These are phyloP conservation scores for Callimorpha dominula DNA, from an alignment of 2,888 invertebrate genomes.

Conservation along the genomic window DNA sequence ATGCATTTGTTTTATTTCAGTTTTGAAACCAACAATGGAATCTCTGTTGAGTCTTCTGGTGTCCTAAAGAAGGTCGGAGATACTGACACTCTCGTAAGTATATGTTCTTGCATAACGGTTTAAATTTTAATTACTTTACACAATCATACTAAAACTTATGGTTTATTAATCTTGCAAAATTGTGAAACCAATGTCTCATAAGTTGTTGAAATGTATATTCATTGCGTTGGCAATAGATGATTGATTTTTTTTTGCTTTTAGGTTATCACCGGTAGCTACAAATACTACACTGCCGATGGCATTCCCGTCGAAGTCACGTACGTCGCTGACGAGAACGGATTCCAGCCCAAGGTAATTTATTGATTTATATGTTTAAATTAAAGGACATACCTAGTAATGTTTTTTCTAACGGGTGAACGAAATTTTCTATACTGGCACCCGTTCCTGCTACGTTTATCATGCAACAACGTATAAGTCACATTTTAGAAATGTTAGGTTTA, in stretches of 20 bases:
- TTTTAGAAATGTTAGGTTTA: neutral
- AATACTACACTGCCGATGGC: constrained; percentile 86
- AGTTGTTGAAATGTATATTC: neutral
- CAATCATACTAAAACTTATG: neutral
- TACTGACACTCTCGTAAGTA: constrained; percentile 61
- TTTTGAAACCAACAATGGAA: constrained; percentile 87
- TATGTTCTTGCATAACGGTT: neutral
- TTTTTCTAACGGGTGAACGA: neutral
- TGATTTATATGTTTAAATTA: neutral
- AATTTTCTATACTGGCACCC: neutral
- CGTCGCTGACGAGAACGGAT: constrained; percentile 89
- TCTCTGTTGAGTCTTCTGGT: constrained; percentile 83
- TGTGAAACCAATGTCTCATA: too few relatives aligned
- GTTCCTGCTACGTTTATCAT: neutral
- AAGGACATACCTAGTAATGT: neutral
- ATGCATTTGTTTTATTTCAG: constrained; percentile 62
- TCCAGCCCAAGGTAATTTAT: constrained; percentile 85
- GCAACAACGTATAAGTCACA: neutral
- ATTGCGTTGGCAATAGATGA: neutral
- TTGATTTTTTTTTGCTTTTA: constrained; percentile 29
- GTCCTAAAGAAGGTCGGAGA: constrained; percentile 76
- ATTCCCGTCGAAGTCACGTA: constrained; percentile 84
- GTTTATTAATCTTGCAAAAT: neutral
- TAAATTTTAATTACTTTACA: neutral
- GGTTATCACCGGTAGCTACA: constrained; percentile 82